phyloP scores from a whole-genome alignment of 2,797 vertebrate species.

The Enteromius fasciolatus region DNA sequence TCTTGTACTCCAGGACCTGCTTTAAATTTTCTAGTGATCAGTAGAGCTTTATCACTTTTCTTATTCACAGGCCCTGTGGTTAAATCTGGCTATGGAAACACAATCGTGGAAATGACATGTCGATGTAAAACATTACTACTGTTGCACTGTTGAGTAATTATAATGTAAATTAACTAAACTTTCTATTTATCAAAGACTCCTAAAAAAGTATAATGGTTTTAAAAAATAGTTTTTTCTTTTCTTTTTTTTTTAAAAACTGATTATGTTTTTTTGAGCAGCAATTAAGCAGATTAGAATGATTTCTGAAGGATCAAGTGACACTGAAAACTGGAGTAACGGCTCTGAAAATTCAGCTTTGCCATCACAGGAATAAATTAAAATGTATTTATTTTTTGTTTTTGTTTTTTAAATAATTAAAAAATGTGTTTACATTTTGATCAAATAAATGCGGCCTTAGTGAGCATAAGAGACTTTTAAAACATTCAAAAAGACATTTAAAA shows the following conservation, averaged over 20 bases:
- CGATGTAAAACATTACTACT: conserved; percentile 9
- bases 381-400: neutral
- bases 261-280: neutral
- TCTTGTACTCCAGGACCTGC: conserved; percentile 49
- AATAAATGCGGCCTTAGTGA: conserved; percentile 3
- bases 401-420: neutral
- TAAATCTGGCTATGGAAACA: conserved; percentile 1
- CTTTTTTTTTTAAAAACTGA: neutral
- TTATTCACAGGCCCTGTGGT: neutral
- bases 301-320: neutral
- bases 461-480: neutral
- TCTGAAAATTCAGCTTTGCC: neutral
- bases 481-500: neutral
- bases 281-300: neutral
- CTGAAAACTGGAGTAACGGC: neutral
- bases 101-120: neutral
- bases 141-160: neutral
- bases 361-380: neutral
- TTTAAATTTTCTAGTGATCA: conserved; percentile 52
- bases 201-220: neutral
- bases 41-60: conserved; percentile 9
- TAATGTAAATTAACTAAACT: neutral
- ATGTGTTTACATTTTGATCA: conserved; percentile 1
- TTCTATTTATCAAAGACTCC: neutral
- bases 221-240: neutral